Evolutionary conservation across 2,888 invertebrate genomes (phyloP), one percentile per base, ranked within the genome.

Genomic region (Lasioglossum morio): DNA sequence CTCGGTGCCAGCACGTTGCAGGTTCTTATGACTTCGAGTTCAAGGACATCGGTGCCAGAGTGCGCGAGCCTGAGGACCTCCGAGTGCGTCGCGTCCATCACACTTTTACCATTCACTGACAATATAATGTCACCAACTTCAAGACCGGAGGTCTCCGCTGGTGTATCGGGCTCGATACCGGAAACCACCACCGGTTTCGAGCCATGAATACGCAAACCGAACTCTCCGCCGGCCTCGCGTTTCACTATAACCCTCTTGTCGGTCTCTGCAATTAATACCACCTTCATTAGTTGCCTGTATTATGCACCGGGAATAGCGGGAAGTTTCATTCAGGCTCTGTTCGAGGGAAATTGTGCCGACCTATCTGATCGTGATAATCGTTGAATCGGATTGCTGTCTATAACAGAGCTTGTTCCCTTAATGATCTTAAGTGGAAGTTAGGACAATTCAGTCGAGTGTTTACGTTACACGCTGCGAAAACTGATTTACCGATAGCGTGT

Each of bases 181-280:
- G 99, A 99, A 46, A 99, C 98, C 23, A 99, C 98, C n/a, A 99
- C 99, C 1, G 99, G 99, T 93, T 98, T 98, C 83, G 98, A 98
- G 43, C 99, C 99, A 92, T 99, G 98, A 93, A 99, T 99, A 86
- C 99, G 97, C 95, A 99, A 99, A 23, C 99, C 99, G 94, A 99
- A 99, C 94, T 99, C 99, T 60, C 98, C 98, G 30, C 95, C 95
- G 40, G 97, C 97, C 91, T 98, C 97, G 77, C 98, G 97, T 89
- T 97, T 97, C 7, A 98, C 98, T 79, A 97, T 96, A 53, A 99
- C 98, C 30, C 97, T 97, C 95, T 98, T 98, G 96, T 98, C 98
- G 93, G 98, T 97, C 95, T 98, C 98, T 98, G 95, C 8, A 96
- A 95, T 88, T 70, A 86, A 87, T 90, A 87, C 79, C 83, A 77